These are phyloP conservation scores for Aphis gossypii DNA, from an alignment of 1,140 invertebrate genomes.

Conservation along the genomic window DNA sequence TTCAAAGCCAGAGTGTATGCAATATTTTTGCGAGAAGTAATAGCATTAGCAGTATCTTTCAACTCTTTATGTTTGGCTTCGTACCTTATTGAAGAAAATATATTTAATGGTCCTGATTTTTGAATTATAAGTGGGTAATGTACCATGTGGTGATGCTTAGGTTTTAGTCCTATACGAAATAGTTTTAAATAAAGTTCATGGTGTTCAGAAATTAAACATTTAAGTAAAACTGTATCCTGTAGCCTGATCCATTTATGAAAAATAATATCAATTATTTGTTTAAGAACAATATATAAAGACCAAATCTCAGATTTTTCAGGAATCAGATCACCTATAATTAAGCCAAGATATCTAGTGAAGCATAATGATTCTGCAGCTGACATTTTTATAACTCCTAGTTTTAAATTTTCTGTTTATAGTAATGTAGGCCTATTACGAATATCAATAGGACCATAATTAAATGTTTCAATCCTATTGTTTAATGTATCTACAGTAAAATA, in stretches of 20 bases:
- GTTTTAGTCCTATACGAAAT: neutral
- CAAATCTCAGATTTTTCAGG: neutral
- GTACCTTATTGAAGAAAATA: neutral
- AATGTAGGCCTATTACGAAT: neutral
- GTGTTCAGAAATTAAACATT: slow-evolving; percentile 5
- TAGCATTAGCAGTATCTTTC: neutral
- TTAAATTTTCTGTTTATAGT: neutral
- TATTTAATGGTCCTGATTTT: neutral
- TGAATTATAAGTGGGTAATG: slow-evolving; percentile 20
- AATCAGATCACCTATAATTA: neutral
- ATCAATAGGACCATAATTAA: neutral
- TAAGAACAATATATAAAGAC: neutral
- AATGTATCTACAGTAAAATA: neutral
- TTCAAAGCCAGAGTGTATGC: neutral
- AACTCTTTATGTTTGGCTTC: neutral
- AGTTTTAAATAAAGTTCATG: neutral
- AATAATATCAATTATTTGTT: neutral
- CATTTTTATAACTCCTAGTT: neutral
- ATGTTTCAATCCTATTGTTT: neutral
- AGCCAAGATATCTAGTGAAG: neutral
- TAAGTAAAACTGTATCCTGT: neutral
- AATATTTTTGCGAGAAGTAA: neutral
- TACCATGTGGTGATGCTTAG: slow-evolving; percentile 21
- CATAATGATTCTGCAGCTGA: neutral
- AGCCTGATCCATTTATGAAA: neutral